Evolutionary conservation across 2,888 invertebrate genomes (phyloP), one percentile per base, ranked within the genome.

Genomic region (Anaspis maculata): DNA sequence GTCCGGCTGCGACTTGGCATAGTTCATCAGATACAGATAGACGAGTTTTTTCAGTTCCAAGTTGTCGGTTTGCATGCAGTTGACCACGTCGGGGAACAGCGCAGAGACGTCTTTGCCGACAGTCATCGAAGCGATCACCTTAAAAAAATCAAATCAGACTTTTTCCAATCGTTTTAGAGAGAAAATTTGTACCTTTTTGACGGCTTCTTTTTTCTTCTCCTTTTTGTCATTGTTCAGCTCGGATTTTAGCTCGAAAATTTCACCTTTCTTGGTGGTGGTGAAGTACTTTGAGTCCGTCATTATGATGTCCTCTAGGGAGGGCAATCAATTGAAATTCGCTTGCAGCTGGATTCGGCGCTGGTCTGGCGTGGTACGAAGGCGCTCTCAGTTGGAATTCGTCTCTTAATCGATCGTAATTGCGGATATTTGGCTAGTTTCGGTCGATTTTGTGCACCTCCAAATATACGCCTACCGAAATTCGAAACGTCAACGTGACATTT

Each of bases 241-340:
- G 3, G 95, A 95, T 66, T 98, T 98, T 33, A 98, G 71, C 70
- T 99, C 98, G 70, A 97, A 98, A 61, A 98, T 97, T 71, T 98
- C 98, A 52, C 98, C 97, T 68, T 98, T 98, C 68, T 98, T 98
- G 43, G 97, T 98, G 43, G 97, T 98, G 5, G 97, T 97, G 66
- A 98, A 98, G 70, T 98, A 98, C 68, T 98, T 98, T 30, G 97
- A 96, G 70, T 98, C 98, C 26, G 97, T 97, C 97, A 98, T 98
- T 36, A 92, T 1, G 28, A n/a, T n/a, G n/a, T n/a, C n/a, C n/a
- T n/a, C n/a, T n/a, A n/a, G n/a, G n/a, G n/a, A n/a, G n/a, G n/a
- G n/a, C n/a, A n/a, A n/a, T n/a, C n/a, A n/a, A n/a, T n/a, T n/a
- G n/a, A n/a, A n/a, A n/a, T n/a, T n/a, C n/a, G n/a, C n/a, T n/a